Evolutionary conservation across 2,888 invertebrate species (phyloP), one percentile per base, ranked within the genome.

Genomic region (Erynnis tages): DNA sequence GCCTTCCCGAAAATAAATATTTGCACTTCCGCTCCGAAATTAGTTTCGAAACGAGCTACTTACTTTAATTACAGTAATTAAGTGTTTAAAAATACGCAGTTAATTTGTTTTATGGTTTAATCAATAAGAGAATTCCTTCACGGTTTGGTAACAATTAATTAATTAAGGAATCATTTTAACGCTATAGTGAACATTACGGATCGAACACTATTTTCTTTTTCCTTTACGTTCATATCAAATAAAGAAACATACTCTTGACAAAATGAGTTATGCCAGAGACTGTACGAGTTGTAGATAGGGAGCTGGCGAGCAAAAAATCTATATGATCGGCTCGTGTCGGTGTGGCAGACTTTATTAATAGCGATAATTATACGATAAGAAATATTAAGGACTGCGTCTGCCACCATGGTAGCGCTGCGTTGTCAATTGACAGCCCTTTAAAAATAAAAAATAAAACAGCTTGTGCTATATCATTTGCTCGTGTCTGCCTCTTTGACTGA

Each of bases 61-160:
- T 34, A 34, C 34, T 34, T 34, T 16, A 34, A 34, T 34, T 16
- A 25, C n/a, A 23, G 25, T 25, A 40, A 40, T 40, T 25, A 23
- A 40, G 25, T 25, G 25, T 34, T 34, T 4, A 11, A 11, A 38
- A 40, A 25, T 40, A 14, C 6, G 13, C 59, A 61, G 65, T 60
- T 21, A 30, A 25, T 25, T 52, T 38, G 40, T 40, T 40, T 40
- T 40, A 35, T 14, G 35, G 25, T 25, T 16, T 25, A 46, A 46
- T 46, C 25, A 23, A 34, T 21, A 21, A 45, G 23, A 14, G 10
- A 46, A 46, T 46, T 35, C 25, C 25, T 25, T 35, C 25, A 34
- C 25, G 45, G 23, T 6, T 25, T 46, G 23, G 5, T 25, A 13
- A 23, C 25, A 46, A 46, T 46, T 46, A 35, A 35, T 35, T 35